phyloP scores from a whole-genome alignment of 2,888 invertebrate genomes.

The Clostera curtula region DNA sequence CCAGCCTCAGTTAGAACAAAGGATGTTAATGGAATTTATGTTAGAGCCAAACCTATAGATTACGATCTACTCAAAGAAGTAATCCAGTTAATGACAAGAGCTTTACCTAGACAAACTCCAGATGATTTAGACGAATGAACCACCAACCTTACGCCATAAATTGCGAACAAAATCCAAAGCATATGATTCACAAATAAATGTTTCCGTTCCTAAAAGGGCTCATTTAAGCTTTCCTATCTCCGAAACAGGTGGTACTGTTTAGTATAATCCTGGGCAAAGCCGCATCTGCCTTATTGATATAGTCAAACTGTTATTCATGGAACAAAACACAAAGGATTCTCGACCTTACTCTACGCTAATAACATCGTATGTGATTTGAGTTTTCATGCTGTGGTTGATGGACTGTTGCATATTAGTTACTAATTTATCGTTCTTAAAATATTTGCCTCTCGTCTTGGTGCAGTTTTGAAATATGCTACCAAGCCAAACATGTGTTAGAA shows the following conservation, averaged over 20 bases:
- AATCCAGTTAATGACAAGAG: no score
- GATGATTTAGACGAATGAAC: no score
- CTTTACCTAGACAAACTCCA: no score
- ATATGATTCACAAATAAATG: constrained; percentile 41
- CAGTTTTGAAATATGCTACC: constrained; percentile 48
- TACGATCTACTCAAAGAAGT: no score
- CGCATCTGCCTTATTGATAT: constrained; percentile 53
- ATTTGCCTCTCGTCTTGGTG: constrained; percentile 19
- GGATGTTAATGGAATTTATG: no score
- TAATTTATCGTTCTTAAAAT: constrained; percentile 5
- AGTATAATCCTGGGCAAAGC: constrained; percentile 58
- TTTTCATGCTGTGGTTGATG: not conserved
- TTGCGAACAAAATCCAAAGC: constrained; percentile 17
- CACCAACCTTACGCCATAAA: constrained; percentile 24
- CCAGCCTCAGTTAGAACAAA: no score
- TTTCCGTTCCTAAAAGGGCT: constrained; percentile 51
- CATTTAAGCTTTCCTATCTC: constrained; percentile 35
- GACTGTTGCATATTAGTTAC: not conserved
- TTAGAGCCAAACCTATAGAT: no score
- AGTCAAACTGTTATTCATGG: constrained; percentile 35
- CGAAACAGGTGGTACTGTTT: constrained; percentile 65
- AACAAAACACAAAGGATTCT: no score
- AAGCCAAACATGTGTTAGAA: constrained; percentile 50
- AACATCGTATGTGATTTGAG: no score
- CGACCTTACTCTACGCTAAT: no score